Base-by-base conservation (phyloP, 2,888 invertebrate species). In the Scaeva pyrastri region DNA sequence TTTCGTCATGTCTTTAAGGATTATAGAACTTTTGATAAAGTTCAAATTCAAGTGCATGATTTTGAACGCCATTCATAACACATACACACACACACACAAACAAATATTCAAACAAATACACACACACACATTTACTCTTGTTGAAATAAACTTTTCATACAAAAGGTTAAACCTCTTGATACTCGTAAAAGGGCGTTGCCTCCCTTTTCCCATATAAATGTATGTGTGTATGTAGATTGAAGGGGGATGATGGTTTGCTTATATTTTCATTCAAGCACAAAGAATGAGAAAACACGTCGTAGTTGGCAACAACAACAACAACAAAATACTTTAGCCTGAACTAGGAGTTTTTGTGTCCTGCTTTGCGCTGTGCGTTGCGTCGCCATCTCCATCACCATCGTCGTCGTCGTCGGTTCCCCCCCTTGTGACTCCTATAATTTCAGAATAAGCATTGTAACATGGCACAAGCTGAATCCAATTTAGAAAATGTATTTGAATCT, bases 141-240 rank as follows among this genome's bases (percentile, higher is more conserved):
- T 64, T 31, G 45, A 19, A 68, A 50, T 68, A 36, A 68, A 68
- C 50, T 68, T 52, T 52, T 21, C 66, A 16, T 21, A 77, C 77
- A 86, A 86, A 86, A 86, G 81, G 86, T 86, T 82, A 82, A 86
- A 77, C 71, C 86, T 86, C 86, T 62, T 78, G 86, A 70, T 77
- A 74, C 86, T 82, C 78, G 73, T 85, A 81, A 86, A 86, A 74
- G 82, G 78, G 77, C 82, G 82, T 78, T 64, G 52, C 55, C 50
- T 62, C 70, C 45, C 26, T 36, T 68, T 45, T 48, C 21, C 19
- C 19, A 14, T n/a, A 39, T 41, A 21, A n/a, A n/a, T 5, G 19
- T 10, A 11, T 16, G 23, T 55, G 6, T 62, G 5, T 39, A 62
- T 16, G 21, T 12, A 21, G 11, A 16, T 11, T 16, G 14, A 10